phyloP scores from a whole-genome alignment of 2,888 invertebrate genomes.

The Iselma pallidipennis region DNA sequence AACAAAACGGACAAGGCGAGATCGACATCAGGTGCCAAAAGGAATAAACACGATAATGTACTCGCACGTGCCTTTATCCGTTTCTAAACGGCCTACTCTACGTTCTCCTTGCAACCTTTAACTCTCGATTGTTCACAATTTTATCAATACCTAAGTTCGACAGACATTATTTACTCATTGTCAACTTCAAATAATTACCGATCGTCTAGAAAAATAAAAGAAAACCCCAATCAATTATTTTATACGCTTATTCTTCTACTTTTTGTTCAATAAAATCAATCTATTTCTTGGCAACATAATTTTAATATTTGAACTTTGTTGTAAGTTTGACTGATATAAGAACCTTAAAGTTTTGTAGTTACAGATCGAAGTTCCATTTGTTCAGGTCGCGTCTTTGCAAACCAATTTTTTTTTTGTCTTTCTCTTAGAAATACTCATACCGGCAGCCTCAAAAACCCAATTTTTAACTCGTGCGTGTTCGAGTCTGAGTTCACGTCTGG shows the following conservation, averaged over 20 bases:
- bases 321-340: not conserved
- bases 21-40: constrained; percentile 23
- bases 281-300: not conserved
- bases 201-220: not conserved
- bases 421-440: not conserved
- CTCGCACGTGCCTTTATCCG: constrained; percentile 22
- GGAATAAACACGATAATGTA: constrained; percentile 28
- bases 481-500: not conserved
- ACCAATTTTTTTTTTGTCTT: not conserved
- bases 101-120: constrained; percentile 7
- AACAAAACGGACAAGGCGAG: constrained; percentile 21
- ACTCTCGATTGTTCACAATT: constrained; percentile 4
- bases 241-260: too few species aligned
- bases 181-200: not conserved
- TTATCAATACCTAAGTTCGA: not conserved
- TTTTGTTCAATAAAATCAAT: not conserved
- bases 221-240: not conserved
- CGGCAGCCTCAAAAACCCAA: not conserved
- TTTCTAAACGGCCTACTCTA: constrained; percentile 21
- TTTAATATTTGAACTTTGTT: not conserved
- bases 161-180: not conserved
- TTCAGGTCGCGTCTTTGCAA: not conserved
- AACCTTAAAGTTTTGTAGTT: not conserved
- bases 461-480: constrained; percentile 2
- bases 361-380: not conserved